phyloP scores from a whole-genome alignment of 2,888 invertebrate genomes.

The Polietes domitor region DNA sequence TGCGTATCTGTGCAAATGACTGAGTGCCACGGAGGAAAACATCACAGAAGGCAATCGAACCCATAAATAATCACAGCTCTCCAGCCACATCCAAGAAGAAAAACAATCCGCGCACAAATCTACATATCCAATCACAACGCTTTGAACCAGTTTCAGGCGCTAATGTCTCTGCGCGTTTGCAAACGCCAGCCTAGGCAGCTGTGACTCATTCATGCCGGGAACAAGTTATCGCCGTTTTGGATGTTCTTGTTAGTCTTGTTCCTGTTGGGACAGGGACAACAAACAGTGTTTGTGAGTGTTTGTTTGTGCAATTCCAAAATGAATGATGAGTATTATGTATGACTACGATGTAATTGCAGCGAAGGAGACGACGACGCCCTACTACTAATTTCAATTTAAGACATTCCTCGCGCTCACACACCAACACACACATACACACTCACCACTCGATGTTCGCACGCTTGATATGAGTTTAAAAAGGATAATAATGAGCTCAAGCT shows the following conservation, averaged over 20 bases:
- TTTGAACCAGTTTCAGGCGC: conserved; percentile 26
- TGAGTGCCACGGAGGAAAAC: conserved; percentile 3
- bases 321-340: conserved; percentile 61
- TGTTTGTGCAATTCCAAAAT: no score
- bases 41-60: conserved; percentile 54
- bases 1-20: no score
- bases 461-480: not conserved
- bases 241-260: not conserved
- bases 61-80: conserved; percentile 62
- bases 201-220: conserved; percentile 9
- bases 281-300: conserved; percentile 9
- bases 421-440: not conserved
- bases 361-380: conserved; percentile 49
- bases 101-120: not conserved
- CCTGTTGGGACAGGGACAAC: not conserved
- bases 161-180: not conserved
- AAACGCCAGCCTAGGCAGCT: not conserved
- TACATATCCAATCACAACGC: not conserved
- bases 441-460: not conserved
- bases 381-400: conserved; percentile 40
- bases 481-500: conserved; percentile 56
- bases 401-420: not conserved
- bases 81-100: no score
- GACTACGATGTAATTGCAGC: conserved; percentile 48
- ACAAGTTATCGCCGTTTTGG: conserved; percentile 9